Percentiles rank a stretch among this genome's conserved stretches.
Conservation (phyloP, 2,888 invertebrate genomes). For the Morpho deidamia region DNA sequence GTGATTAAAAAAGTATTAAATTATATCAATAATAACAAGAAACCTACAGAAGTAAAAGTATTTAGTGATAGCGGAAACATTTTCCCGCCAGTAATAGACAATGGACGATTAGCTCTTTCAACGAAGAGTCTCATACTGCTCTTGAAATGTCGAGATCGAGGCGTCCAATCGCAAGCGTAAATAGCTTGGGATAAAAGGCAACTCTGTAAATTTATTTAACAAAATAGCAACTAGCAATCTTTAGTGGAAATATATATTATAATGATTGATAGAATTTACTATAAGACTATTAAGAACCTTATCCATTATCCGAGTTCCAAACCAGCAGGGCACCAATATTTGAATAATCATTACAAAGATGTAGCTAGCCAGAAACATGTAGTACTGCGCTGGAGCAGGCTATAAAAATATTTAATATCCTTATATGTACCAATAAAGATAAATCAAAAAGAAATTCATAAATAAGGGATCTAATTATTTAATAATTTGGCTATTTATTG, state of each 20-base stretch:
- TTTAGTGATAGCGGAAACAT: conserved; percentile 53
- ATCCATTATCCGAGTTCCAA: conserved; percentile 47
- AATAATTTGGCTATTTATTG: too few species aligned
- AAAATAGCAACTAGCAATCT: background rate
- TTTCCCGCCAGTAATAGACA: conserved; percentile 49
- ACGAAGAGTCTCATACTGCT: conserved; percentile 49
- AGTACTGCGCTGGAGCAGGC: conserved; percentile 46
- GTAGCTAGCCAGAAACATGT: conserved; percentile 47
- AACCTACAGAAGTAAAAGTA: conserved; percentile 56
- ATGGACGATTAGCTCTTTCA: conserved; percentile 45
- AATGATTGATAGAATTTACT: background rate
- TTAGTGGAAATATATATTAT: background rate
- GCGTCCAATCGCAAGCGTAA: conserved; percentile 53
- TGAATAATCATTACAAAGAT: conserved; percentile 43
- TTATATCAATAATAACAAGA: conserved; percentile 1
- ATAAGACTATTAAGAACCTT: conserved; percentile 34
- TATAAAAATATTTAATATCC: conserved; percentile 27
- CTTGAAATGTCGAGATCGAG: conserved; percentile 43
- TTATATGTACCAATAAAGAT: too few species aligned
- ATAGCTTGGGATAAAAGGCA: conserved; percentile 39
- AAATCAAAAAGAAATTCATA: too few species aligned
- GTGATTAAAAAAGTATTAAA: too few species aligned
- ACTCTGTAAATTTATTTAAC: conserved; percentile 40
- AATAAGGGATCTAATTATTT: too few species aligned
- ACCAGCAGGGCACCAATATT: conserved; percentile 55